Evolutionary conservation across 2,888 invertebrate species (phyloP), one percentile per base, ranked within the genome.

Genomic region (Archaeoteleia sp.): DNA sequence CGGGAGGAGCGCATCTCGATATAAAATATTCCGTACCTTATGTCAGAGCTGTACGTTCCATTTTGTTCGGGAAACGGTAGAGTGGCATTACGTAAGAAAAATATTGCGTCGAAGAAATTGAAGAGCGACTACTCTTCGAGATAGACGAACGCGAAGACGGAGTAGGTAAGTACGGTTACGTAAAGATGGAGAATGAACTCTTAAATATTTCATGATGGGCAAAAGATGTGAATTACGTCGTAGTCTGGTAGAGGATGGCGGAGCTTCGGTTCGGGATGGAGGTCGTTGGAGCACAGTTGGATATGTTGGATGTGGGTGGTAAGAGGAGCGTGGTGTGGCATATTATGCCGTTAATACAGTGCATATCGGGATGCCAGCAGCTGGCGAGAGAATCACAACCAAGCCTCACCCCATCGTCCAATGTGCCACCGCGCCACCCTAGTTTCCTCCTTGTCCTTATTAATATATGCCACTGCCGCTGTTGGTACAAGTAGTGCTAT

Each of bases 271-370:
- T 37, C 37, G 32, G 65, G 66, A 46, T 60, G 65, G 63, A 54
- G 53, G 51, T 58, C 55, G 32, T 30, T 69, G 72, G 71, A 74
- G 71, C 65, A 51, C 40, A 67, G 69, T 51, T 67, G 73, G 74
- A 76, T 78, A 77, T 70, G 74, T 73, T 77, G 75, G 71, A 75
- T 76, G 72, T 72, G 70, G 73, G 55, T 70, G 74, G 74, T 39
- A 13, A 27, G 73, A 65, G 60, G 73, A 77, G 72, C 77, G 73
- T 79, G 82, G 79, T 75, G 76, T 61, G 73, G 81, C 77, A 81
- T 82, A 82, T 82, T 79, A 81, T 74, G 76, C 74, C 75, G 78
- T 82, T 82, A 81, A 82, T 82, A 80, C 78, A 79, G 74, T 74
- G 81, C 79, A 78, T 80, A 81, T 81, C 80, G 78, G 78, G 73